Conservation (phyloP, 2,888 invertebrate genomes). For the Trilocha varians region DNA sequence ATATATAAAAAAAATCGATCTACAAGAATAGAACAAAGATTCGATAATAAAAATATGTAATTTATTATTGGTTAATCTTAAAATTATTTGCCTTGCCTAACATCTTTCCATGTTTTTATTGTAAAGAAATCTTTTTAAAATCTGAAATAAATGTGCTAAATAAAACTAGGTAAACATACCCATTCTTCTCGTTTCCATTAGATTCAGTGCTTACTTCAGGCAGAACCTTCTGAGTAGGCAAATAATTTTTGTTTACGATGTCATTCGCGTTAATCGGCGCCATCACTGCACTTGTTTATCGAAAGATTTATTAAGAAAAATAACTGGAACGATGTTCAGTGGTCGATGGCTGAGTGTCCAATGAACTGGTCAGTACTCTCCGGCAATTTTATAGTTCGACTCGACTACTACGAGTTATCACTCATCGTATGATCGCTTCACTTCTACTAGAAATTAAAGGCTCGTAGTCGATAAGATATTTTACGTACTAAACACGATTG, state of each 20-base stretch:
- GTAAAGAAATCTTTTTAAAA: conserved; percentile 6
- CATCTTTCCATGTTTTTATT: too few relatives aligned
- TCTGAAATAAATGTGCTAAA: neutral
- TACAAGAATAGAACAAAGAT: too few relatives aligned
- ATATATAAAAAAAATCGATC: too few relatives aligned
- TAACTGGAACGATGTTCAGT: conserved; percentile 25
- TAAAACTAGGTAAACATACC: conserved; percentile 2
- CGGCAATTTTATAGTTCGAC: conserved; percentile 45
- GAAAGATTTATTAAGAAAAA: conserved; percentile 18
- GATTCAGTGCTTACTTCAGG: conserved; percentile 58
- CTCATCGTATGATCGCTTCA: conserved; percentile 3
- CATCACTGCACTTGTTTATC: conserved; percentile 46
- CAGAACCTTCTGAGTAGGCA: conserved; percentile 43
- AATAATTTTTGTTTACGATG: conserved; percentile 35
- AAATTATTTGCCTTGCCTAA: too few relatives aligned
- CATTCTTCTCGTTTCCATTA: conserved; percentile 19
- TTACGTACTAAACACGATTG: neutral
- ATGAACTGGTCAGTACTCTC: conserved; percentile 37
- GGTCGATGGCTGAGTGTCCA: conserved; percentile 46
- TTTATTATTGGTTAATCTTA: too few relatives aligned
- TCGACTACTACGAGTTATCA: conserved; percentile 16
- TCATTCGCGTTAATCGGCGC: conserved; percentile 54
- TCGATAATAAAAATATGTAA: too few relatives aligned
- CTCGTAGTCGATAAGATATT: neutral
- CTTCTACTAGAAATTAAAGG: too few relatives aligned